Percentiles rank a stretch among this genome's conserved stretches.
These are phyloP conservation scores for Phalera bucephala DNA, from an alignment of 2,888 invertebrate species.

Conservation along the genomic window DNA sequence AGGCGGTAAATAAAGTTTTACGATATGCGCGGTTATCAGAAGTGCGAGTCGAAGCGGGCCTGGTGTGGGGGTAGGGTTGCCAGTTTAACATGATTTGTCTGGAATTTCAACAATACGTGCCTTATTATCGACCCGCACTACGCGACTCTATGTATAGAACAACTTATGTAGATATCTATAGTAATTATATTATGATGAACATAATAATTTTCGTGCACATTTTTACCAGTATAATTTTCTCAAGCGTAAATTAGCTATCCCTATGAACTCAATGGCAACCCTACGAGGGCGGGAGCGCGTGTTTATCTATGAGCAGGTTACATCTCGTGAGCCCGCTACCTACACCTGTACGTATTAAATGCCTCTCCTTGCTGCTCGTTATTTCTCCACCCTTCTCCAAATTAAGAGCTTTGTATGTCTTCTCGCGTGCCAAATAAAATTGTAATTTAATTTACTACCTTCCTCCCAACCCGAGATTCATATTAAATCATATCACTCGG, in stretches of 20 bases:
- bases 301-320: constrained; percentile 54
- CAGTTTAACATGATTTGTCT: not conserved
- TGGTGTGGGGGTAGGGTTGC: constrained; percentile 16
- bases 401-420: constrained; percentile 53
- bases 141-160: too few relatives aligned
- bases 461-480: constrained; percentile 18
- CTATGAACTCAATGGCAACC: not conserved
- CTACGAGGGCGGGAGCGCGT: constrained; percentile 39
- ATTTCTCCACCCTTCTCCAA: constrained; percentile 51
- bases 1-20: constrained; percentile 75
- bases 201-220: too few relatives aligned
- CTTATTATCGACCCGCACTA: too few relatives aligned
- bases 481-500: constrained; percentile 16
- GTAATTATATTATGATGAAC: too few relatives aligned
- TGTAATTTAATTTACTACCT: constrained; percentile 34
- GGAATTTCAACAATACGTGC: not conserved
- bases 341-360: constrained; percentile 58
- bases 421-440: constrained; percentile 35
- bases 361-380: constrained; percentile 55
- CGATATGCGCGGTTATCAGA: constrained; percentile 74
- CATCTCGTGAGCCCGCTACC: constrained; percentile 39
- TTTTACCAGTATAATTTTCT: too few relatives aligned
- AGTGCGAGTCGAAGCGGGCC: constrained; percentile 52
- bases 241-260: too few relatives aligned
- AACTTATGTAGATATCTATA: too few relatives aligned